Base-by-base conservation (phyloP, 2,113 vertebrate species). In the Theristicus caerulescens region DNA sequence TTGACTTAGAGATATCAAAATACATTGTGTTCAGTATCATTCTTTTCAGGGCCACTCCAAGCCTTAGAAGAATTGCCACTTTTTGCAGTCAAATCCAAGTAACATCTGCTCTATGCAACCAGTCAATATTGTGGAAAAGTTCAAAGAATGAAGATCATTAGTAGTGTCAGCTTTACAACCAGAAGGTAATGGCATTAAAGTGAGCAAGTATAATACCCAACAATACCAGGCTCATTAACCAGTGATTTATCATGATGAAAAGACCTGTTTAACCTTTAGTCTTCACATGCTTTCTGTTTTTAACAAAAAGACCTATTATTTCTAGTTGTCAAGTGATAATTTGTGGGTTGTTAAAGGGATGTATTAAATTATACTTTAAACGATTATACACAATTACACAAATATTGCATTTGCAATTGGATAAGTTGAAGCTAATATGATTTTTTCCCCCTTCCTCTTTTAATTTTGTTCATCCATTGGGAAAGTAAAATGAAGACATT, bases 241-340 rank as follows among this genome's bases (percentile, higher is more conserved):
- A 99, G 99, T 99, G 99, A 99, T 99, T 99, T 99, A 99, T 99
- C 99, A 99, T 99, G 99, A 99, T 99, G 99, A 98, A 99, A 99
- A 99, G 99, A 98, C 98, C 99, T 98, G 98, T 99, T 99, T 99
- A 99, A 99, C 99, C 99, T 99, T 99, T 99, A 98, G 97, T 98
- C 98, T 98, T 98, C 98, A 98, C 94, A 97, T 95, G 98, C 98
- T 98, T 98, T 98, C 97, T 98, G 94, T 96, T 97, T 96, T 97
- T 97, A 97, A 98, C 98, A 98, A 99, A 98, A 97, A 98, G 98
- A 95, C 95, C 98, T 97, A 98, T 98, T 98, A 98, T 98, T 98
- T 98, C 96, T 93, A 93, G 93, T 99, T 99, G 99, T 99, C 97
- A 98, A 97, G 92, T 95, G 97, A 98, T 98, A 97, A 98, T 98